Evolutionary conservation across 2,888 invertebrate species (phyloP), one percentile per base, ranked within the genome.

Genomic region (Troides oblongomaculatus): DNA sequence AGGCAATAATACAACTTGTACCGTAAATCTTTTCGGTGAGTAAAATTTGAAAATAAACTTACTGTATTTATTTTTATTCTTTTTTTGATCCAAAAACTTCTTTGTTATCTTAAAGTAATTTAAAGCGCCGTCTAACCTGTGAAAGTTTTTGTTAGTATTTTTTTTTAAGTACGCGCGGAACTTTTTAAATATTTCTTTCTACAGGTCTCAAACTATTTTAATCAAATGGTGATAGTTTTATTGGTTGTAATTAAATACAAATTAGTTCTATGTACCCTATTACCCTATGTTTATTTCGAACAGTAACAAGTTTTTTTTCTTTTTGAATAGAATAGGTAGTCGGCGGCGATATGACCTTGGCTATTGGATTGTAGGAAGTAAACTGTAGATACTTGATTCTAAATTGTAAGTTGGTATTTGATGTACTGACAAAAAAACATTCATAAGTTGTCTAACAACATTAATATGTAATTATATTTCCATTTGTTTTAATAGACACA

Each of bases 1-100:
- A 91, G 98, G 98, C 92, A 97, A 98, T 94, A 98, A 98, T 94
- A 98, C 98, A 90, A 97, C 98, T 89, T 98, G 97, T 93, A 97
- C 98, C 85, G 97, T 98, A 90, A 98, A 98, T 94, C 95, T 98
- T 92, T 98, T 98, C 93, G 98, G 98, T 98, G 93, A 95, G 95
- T 93, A 76, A 75, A 25, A 53, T 59, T 74, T 46, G 60, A 68
- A 25, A 50, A 46, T 73, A 30, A 64, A 3, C 21, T 57, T 21
- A 6, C 21, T 50, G 50, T 50, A 50, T 2, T 50, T 17, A 57
- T 57, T 21, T 21, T 57, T 6, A 21, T 57, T 57, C 21, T 57
- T 57, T 56, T 57, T 21, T 21, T 21, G 57, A 2, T 21, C 7
- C 2, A 57, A 57, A 57, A 57, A n/a, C 53, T n/a, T 57, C 14